These are phyloP conservation scores for Drosophila parthenogenetica DNA, from an alignment of 2,888 invertebrate species.

Conservation along the genomic window DNA sequence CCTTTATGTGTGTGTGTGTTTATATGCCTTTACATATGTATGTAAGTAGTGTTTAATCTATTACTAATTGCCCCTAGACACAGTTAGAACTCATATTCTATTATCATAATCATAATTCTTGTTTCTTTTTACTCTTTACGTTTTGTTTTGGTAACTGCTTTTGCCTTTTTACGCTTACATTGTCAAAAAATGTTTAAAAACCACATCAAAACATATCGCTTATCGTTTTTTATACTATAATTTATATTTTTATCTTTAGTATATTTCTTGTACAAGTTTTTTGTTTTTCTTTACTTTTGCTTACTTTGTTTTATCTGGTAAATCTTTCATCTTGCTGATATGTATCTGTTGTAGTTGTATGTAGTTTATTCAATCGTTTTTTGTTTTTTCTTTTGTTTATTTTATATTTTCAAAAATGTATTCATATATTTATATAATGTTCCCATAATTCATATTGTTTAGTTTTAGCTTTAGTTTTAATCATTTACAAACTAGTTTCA, in stretches of 20 bases:
- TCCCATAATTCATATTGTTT: conserved; percentile 84
- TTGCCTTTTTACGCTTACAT: conserved; percentile 72
- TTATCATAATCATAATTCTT: conserved; percentile 34
- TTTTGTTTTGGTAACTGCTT: conserved; percentile 75
- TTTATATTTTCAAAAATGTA: conserved; percentile 62
- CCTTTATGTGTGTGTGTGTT: conserved; percentile 17
- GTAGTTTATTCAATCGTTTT: conserved; percentile 37
- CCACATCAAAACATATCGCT: conserved; percentile 78
- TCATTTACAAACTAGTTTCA: conserved; percentile 60
- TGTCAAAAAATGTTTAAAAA: conserved; percentile 73
- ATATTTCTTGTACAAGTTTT: conserved; percentile 64
- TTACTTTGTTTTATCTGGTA: conserved; percentile 56
- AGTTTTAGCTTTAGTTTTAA: conserved; percentile 66
- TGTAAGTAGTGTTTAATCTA: conserved; percentile 57
- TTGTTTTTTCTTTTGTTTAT: conserved; percentile 31
- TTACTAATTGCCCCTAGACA: conserved; percentile 53
- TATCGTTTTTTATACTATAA: conserved; percentile 38
- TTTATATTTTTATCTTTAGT: conserved; percentile 27
- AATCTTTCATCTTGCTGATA: conserved; percentile 78
- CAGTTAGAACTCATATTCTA: conserved; percentile 50
- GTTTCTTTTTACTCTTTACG: conserved; percentile 20
- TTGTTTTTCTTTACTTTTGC: background rate
- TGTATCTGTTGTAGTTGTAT: conserved; percentile 73
- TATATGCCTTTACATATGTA: conserved; percentile 58
- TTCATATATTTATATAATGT: conserved; percentile 80